phyloP scores from a whole-genome alignment of 2,888 invertebrate genomes.

The Cephonodes hylas region DNA sequence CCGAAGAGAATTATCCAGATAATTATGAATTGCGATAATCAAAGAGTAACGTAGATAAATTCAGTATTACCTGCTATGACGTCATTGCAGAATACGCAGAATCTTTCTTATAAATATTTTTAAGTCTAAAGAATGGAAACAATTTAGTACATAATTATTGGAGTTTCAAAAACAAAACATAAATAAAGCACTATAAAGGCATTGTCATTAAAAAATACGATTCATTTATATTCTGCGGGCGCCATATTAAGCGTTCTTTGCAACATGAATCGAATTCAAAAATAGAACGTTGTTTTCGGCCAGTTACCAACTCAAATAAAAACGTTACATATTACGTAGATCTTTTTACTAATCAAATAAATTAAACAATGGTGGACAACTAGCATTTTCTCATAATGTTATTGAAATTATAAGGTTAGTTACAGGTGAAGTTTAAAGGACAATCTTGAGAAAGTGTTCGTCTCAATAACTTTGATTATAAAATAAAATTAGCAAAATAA shows the following conservation, averaged over 20 bases:
- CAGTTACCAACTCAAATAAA: background rate
- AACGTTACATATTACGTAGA: background rate
- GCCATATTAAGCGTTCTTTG: background rate
- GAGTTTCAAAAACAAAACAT: no score
- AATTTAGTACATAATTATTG: no score
- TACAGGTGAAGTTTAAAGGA: background rate
- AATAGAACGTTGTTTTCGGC: background rate
- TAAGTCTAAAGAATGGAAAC: no score
- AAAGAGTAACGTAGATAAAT: background rate
- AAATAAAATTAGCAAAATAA: background rate
- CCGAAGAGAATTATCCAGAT: no score
- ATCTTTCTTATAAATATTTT: no score
- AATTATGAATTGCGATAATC: no score
- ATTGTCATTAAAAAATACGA: no score
- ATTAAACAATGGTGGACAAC: background rate
- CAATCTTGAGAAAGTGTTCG: background rate
- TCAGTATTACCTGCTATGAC: background rate
- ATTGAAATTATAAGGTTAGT: background rate
- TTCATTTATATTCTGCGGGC: background rate
- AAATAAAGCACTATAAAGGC: no score
- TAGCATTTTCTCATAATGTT: background rate
- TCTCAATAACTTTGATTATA: background rate
- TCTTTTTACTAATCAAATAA: background rate
- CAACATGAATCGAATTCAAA: background rate
- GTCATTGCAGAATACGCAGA: background rate